These are phyloP conservation scores for Cryptocephalus primarius DNA, from an alignment of 2,888 invertebrate genomes.

Conservation along the genomic window DNA sequence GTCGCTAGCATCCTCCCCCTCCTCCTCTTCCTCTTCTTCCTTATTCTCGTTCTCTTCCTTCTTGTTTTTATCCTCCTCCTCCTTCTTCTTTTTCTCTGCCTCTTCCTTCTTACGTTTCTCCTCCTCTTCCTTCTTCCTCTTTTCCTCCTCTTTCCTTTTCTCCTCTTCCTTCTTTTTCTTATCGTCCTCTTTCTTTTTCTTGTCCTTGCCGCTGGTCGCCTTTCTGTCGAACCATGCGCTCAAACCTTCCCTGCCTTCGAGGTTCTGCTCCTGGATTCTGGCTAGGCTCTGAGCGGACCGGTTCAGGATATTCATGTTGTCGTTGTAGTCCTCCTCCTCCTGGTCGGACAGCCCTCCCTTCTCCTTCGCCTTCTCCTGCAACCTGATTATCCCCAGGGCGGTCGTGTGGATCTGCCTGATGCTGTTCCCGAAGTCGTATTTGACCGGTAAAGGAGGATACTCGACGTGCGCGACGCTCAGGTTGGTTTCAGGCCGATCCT, in stretches of 20 bases:
- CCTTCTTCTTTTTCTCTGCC: constrained; percentile 20
- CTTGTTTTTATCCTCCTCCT: constrained; percentile 17
- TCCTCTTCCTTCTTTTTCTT: constrained; percentile 15
- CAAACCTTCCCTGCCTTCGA: constrained; percentile 25
- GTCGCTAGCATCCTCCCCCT: constrained; percentile 27
- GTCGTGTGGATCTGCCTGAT: constrained; percentile 47
- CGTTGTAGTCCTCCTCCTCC: constrained; percentile 47
- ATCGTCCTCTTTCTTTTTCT: constrained; percentile 17
- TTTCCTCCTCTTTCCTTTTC: constrained; percentile 17
- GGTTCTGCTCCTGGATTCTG: constrained; percentile 23
- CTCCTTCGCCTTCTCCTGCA: constrained; percentile 50
- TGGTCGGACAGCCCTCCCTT: constrained; percentile 43
- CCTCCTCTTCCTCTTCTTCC: constrained; percentile 17
- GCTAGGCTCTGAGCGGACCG: constrained; percentile 29
- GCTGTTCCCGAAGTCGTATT: constrained; percentile 40
- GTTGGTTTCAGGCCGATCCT: constrained; percentile 7
- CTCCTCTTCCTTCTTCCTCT: constrained; percentile 16
- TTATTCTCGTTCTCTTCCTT: constrained; percentile 14
- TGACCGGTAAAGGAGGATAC: constrained; percentile 29
- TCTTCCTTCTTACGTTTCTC: constrained; percentile 17
- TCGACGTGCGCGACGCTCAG: constrained; percentile 25
- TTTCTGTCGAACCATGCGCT: constrained; percentile 31
- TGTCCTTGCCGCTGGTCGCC: constrained; percentile 11
- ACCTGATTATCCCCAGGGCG: constrained; percentile 46
- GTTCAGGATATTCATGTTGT: constrained; percentile 40